Base-by-base conservation (phyloP, 2,888 invertebrate species). In the Eupeodes latifasciatus region DNA sequence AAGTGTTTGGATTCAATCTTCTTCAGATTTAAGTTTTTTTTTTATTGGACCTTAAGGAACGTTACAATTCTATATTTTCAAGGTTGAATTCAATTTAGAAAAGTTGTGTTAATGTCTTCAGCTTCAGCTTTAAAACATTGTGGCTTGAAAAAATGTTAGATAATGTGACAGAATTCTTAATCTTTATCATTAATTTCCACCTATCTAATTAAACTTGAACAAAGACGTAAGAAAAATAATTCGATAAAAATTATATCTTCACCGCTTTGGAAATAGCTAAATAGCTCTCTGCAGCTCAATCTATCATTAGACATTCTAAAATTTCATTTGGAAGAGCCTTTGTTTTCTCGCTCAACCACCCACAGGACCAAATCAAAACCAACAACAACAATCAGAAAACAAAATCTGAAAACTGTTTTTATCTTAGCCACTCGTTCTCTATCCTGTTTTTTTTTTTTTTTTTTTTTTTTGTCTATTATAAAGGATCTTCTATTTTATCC, bases 401-500 rank as follows among this genome's bases (percentile, higher is more conserved):
- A 61, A 36, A 61, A 12, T 0, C 19, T 3, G 9, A 14, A 67
- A 27, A 44, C 40, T 4, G 16, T n/a, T 16, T 69, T 6, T 51
- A 64, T 57, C 19, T n/a, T 14, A 69, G 16, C 51, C 61, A 59
- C 44, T 44, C 27, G 5, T 47, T n/a, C 53, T 27, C 3, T 27
- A 27, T 27, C 27, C 3, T 27, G 7, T 71, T 71, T 55, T 19
- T 27, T 27, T 19, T 27, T 27, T 27, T 27, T 71, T 71, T 55
- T 19, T 27, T 27, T 19, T 27, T 27, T 27, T 27, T 27, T 27
- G 27, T 27, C 51, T 61, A n/a, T 62, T 27, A 64, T 7, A 59
- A 61, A 77, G 51, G 16, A 84, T 55, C 57, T 71, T 34, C 9
- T 40, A 40, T 40, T 27, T 67, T 75, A 81, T 75, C 81, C 40